Evolutionary conservation across 2,113 vertebrate species (phyloP).

Genomic region (Urocynchramus pylzowi): DNA sequence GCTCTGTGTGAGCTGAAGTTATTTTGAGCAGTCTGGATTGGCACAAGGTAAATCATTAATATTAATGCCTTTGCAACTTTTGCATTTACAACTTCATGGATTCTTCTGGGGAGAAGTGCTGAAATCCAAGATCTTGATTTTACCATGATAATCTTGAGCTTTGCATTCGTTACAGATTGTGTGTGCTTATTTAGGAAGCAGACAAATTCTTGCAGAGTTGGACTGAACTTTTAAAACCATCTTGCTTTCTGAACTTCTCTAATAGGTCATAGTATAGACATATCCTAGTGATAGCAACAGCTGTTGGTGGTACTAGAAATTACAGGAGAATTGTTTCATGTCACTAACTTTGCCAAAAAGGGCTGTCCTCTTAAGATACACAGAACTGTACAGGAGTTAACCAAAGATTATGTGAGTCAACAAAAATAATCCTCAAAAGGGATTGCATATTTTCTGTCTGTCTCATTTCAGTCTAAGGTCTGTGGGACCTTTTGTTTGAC

Average conservation of each 20-base stretch:
- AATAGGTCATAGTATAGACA: neutral
- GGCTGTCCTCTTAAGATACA: neutral
- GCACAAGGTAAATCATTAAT: neutral
- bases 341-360: neutral
- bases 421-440: neutral
- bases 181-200: neutral
- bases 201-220: neutral
- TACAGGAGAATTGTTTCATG: neutral
- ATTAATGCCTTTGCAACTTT: neutral
- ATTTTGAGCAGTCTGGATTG: neutral
- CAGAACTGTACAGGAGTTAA: neutral
- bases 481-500: neutral
- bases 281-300: neutral
- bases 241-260: neutral
- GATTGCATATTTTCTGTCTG: neutral
- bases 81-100: neutral
- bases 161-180: neutral
- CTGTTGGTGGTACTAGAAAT: neutral
- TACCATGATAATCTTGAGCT: neutral
- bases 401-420: fast-evolving
- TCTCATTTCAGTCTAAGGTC: neutral
- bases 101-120: neutral
- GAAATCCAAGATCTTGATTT: neutral
- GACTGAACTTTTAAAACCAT: neutral
- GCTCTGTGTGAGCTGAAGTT: neutral